A percentile compares a stretch with the other conserved stretches of the same genome.
phyloP scores from a whole-genome alignment of 2,113 vertebrate species.

The Loxodonta africana region DNA sequence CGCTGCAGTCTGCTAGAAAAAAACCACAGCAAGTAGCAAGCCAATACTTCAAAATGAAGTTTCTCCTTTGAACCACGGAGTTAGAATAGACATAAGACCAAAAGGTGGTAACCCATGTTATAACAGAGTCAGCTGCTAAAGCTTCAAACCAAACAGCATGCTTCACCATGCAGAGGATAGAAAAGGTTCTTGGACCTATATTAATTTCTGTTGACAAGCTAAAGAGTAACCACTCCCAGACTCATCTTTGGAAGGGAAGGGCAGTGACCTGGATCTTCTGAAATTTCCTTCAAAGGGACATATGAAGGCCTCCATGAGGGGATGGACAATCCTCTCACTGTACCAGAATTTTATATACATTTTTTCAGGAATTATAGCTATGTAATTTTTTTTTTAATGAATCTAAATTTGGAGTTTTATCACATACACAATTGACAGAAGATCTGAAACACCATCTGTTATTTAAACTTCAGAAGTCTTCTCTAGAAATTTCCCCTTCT shows the following conservation, averaged over 20 bases:
- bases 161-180: background rate
- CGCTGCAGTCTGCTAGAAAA: background rate
- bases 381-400: constrained; percentile 6
- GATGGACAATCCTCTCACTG: background rate
- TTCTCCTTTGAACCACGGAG: background rate
- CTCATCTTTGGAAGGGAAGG: background rate
- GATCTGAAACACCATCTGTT: constrained; percentile 78
- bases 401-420: constrained; percentile 71
- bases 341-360: constrained; percentile 24
- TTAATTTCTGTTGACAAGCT: background rate
- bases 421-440: constrained; percentile 74
- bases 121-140: background rate
- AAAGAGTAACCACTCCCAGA: background rate
- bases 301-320: background rate
- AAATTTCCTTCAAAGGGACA: background rate
- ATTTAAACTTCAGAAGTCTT: constrained; percentile 68
- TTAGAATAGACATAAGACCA: constrained; percentile 1
- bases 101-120: background rate
- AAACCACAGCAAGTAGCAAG: background rate
- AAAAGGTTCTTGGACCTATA: background rate
- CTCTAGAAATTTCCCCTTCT: constrained; percentile 67
- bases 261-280: background rate
- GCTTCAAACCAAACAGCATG: background rate
- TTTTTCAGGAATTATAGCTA: constrained; percentile 59
- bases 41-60: background rate